A percentile compares a stretch with the other conserved stretches of the same genome.
Evolutionary conservation across 2,113 vertebrate genomes (phyloP).

Genomic region (Irena cyanogastra): DNA sequence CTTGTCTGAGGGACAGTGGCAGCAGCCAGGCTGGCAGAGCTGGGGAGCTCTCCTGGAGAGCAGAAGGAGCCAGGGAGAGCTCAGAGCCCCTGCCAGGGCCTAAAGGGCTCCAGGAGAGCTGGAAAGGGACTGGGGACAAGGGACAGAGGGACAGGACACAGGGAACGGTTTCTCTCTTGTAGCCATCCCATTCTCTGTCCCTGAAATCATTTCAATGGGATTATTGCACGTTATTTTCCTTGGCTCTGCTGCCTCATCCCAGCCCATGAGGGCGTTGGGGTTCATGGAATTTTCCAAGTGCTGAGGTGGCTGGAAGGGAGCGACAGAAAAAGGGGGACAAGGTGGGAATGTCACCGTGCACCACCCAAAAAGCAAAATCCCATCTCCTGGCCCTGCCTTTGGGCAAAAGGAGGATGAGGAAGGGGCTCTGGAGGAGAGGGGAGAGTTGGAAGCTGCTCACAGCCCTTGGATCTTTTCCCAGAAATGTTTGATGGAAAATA

Average conservation of each 20-base stretch:
- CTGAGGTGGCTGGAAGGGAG: background rate
- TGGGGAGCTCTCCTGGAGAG: rapidly evolving
- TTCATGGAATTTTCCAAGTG: background rate
- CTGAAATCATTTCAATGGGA: background rate
- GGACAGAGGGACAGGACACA: background rate
- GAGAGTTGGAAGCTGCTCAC: background rate
- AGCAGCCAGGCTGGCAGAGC: background rate
- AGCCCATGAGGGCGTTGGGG: background rate
- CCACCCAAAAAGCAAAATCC: background rate
- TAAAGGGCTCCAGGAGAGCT: background rate
- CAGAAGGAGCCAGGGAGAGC: background rate
- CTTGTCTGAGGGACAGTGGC: background rate
- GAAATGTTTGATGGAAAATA: background rate
- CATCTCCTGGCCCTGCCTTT: background rate
- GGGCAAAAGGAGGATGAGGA: background rate
- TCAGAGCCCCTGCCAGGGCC: background rate
- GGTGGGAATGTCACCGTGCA: rapidly evolving
- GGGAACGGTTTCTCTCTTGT: background rate
- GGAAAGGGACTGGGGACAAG: background rate
- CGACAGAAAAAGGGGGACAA: rapidly evolving
- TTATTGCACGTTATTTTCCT: background rate
- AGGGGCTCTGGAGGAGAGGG: background rate
- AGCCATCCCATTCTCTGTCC: background rate
- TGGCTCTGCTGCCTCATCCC: background rate
- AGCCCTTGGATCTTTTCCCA: background rate